Evolutionary conservation across 2,888 invertebrate species (phyloP), one percentile per base, ranked within the genome.

Genomic region (Cataglyphis altisquamis): DNA sequence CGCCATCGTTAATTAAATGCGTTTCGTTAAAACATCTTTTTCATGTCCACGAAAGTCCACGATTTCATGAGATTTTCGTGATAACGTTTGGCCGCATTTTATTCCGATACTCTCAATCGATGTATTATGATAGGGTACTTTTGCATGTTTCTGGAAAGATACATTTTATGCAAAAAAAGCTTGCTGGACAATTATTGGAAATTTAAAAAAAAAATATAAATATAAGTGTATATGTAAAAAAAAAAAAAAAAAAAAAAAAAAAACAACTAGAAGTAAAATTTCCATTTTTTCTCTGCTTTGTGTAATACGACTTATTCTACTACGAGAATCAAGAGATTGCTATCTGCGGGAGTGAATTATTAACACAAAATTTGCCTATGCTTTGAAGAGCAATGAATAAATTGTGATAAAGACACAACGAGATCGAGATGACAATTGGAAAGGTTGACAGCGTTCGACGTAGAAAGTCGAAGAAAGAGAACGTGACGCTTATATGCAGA

Each of bases 391-490:
- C 18, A 18, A 15, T 48, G 25, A 57, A 52, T 36, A n/a, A 32
- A 41, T 66, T 25, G n/a, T 45, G 18, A 60, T 18, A n/a, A 72
- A 80, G 21, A n/a, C 64, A 41, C 64, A 78, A 67, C 45, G 52
- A 52, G 81, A 81, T 81, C 12, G 84, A 70, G 72, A 80, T 72
- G 78, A 82, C 64, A 74, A 41, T 62, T 74, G 78, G 62, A 80
- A 82, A 82, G 75, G 75, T 62, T 55, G 83, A 75, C 48, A 67
- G 48, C 48, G 88, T 62, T 83, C 77, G 60, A 70, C n/a, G 68
- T 88, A 88, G 89, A 89, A 89, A 89, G 89, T 82, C 80, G 85
- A 86, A 78, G 85, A 89, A 87, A 86, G 83, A 87, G 89, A 89
- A 88, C 87, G 89, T 87, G 89, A 86, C 88, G 86, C 36, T 74